Conservation (phyloP, 1,140 invertebrate genomes). For the Arion vulgaris region DNA sequence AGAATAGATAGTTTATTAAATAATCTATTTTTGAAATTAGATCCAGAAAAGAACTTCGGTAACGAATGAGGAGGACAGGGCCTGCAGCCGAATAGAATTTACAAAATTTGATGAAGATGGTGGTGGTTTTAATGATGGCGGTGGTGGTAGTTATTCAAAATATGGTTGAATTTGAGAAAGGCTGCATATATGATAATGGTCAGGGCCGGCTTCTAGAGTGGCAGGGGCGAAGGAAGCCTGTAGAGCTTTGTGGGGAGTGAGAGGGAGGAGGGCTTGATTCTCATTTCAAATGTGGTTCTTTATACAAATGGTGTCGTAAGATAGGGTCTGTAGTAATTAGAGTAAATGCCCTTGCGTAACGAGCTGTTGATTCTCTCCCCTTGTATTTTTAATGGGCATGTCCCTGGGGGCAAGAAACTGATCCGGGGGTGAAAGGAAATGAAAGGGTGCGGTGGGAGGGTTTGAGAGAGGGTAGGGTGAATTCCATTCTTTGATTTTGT, state of each 20-base stretch:
- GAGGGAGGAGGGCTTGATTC: neutral
- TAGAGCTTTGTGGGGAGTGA: no score
- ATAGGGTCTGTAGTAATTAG: neutral
- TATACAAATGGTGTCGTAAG: no score
- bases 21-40: no score
- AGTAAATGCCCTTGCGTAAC: constrained; percentile 6
- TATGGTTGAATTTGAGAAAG: neutral
- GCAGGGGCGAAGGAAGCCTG: no score
- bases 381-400: neutral
- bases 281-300: no score
- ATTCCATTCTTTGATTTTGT: no score
- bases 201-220: neutral
- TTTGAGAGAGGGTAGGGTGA: neutral
- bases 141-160: neutral
- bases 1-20: no score
- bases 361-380: neutral
- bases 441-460: neutral
- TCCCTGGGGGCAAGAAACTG: neutral
- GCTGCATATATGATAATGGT: neutral
- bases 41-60: no score
- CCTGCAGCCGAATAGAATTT: no score
- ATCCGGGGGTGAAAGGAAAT: neutral
- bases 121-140: no score
- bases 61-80: no score
- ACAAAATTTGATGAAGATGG: no score